Evolutionary conservation across 1,140 invertebrate species (phyloP).

Genomic region (Aethina tumida): DNA sequence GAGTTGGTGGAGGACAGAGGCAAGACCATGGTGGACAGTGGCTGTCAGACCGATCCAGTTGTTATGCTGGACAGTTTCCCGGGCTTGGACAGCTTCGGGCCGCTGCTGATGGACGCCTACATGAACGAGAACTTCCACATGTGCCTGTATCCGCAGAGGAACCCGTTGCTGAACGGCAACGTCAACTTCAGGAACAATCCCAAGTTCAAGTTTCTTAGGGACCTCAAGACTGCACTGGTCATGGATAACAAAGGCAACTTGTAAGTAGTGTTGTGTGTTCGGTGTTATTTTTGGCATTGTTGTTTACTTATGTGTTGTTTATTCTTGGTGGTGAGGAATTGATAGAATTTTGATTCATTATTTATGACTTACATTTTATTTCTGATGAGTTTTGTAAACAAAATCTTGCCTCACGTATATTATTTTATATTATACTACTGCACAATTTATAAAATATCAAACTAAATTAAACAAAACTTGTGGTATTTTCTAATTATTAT

Average conservation of each 20-base stretch:
- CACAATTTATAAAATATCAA: conserved; percentile 8
- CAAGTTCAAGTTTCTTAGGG: conserved; percentile 11
- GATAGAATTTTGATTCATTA: neutral
- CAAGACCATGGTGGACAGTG: no score
- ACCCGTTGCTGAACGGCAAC: no score
- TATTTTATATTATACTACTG: conserved; percentile 6
- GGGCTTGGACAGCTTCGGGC: neutral
- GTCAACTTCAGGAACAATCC: neutral
- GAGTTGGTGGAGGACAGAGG: no score
- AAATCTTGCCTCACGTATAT: conserved; percentile 5
- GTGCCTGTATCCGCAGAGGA: no score
- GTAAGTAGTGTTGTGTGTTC: conserved; percentile 19
- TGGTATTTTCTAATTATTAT: no score
- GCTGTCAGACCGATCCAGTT: no score
- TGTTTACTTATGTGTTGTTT: neutral
- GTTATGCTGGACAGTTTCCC: neutral
- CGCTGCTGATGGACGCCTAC: neutral
- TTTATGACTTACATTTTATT: neutral
- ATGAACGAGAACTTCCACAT: neutral
- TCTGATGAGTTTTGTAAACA: conserved; percentile 6
- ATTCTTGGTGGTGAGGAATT: neutral
- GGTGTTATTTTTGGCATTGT: no score
- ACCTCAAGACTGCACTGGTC: conserved; percentile 10
- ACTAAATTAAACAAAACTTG: conserved; percentile 6
- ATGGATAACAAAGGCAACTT: conserved; percentile 13